Conservation (phyloP, 2,888 invertebrate genomes). For the Chrysomela aeneicollis region DNA sequence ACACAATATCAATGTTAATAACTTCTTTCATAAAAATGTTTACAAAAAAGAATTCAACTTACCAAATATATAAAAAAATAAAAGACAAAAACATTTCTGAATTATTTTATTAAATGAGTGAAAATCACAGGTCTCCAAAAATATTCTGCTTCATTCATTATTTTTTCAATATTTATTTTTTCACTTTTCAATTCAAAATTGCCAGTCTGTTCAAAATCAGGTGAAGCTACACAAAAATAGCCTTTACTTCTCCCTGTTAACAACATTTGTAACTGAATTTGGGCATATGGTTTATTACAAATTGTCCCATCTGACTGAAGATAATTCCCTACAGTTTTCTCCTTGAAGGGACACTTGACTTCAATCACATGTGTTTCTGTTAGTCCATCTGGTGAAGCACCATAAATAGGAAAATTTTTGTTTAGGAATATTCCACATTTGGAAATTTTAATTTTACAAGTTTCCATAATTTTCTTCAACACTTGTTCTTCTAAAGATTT, state of each 20-base stretch:
- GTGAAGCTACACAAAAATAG: constrained; percentile 11
- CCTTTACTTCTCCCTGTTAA: not conserved
- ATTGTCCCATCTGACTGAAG: not conserved
- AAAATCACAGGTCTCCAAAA: constrained; percentile 13
- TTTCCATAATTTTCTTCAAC: not conserved
- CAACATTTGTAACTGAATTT: constrained; percentile 7
- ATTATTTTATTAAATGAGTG: not conserved
- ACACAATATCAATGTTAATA: no score
- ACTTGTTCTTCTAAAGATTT: not conserved
- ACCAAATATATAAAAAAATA: not conserved
- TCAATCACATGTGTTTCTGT: not conserved
- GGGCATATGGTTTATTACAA: constrained; percentile 4
- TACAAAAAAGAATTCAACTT: not conserved
- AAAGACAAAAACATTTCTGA: not conserved
- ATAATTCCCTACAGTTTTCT: not conserved
- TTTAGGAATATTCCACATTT: not conserved
- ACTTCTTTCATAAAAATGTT: no score
- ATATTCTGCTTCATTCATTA: not conserved
- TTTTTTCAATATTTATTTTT: not conserved
- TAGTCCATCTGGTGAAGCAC: constrained; percentile 10
- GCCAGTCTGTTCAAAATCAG: not conserved
- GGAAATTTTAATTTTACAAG: not conserved
- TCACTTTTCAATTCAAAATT: not conserved
- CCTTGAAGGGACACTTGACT: not conserved
- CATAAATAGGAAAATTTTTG: not conserved